Base-by-base conservation (phyloP, 2,113 vertebrate genomes). In the Phoenicopterus ruber region DNA sequence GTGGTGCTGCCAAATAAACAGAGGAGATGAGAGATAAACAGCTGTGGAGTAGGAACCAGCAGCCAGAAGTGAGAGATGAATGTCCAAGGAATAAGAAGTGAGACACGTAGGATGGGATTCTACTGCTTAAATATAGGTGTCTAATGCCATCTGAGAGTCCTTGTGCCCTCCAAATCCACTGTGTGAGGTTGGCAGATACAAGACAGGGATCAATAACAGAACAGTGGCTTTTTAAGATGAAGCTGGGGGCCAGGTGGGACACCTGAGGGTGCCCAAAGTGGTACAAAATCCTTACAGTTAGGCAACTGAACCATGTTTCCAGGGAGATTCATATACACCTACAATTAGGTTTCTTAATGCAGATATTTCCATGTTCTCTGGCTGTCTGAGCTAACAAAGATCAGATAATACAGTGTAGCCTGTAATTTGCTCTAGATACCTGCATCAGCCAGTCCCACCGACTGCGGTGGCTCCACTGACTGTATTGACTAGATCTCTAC, bases 41-140 rank as follows among this genome's bases (percentile, higher is more conserved):
- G 20, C 32, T 61, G 38, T 18, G 42, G 44, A 52, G 21, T 4
- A 52, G 50, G 36, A 95, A 21, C 4, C 58, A 65, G 21, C 49
- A 73, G 38, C 44, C 55, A 90, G 40, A 69, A 93, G 9, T 9
- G 3, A 15, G 9, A 36, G 24, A 18, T 61, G 18, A 61, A 40
- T 6, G 25, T 49, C 36, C 17, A 44, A 46, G 38, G 13, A 62
- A 20, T n/a, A 49, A 62, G n/a, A 54, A 65, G 17, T 67, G 32
- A 54, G 42, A 88, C 14, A n/a, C 0, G 0, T 4, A 42, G 26
- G 36, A 42, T n/a, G 47, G 24, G 22, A 52, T 90, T 76, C 38
- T 18, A 34, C 20, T 76, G 44, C 50, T 50, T 66, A 54, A 76
- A 54, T 54, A 18, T 11, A n/a, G 44, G 36, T 16, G 40, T 40